A percentile compares a stretch with the other conserved stretches of the same genome.
Conservation (phyloP, 2,797 vertebrate species). For the Dryobates pubescens region DNA sequence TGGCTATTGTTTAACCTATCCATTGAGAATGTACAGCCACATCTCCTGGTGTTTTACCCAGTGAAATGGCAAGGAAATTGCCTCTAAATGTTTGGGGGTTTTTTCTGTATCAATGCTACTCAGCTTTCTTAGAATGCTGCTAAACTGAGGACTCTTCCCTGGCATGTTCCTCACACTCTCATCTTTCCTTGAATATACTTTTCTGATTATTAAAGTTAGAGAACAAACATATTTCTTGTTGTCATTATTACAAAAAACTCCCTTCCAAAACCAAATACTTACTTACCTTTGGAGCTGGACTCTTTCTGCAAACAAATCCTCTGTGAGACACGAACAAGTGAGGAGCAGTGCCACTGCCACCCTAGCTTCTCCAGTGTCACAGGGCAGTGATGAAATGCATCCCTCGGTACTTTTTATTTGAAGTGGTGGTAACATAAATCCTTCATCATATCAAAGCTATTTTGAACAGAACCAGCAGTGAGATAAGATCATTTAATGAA, state of each 20-base stretch:
- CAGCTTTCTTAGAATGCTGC: constrained; percentile 58
- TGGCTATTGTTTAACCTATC: not conserved
- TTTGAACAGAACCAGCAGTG: constrained; percentile 73
- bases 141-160: constrained; percentile 55
- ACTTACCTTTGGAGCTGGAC: constrained; percentile 72
- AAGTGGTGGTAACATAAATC: constrained; percentile 76
- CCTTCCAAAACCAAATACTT: not conserved
- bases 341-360: constrained; percentile 29
- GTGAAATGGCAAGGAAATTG: constrained; percentile 10
- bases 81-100: constrained; percentile 24
- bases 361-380: constrained; percentile 52
- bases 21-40: not conserved
- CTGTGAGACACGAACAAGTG: constrained; percentile 34
- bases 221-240: not conserved
- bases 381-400: constrained; percentile 66
- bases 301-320: constrained; percentile 56
- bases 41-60: not conserved
- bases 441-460: constrained; percentile 76
- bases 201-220: constrained; percentile 7
- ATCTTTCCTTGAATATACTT: constrained; percentile 20
- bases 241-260: not conserved
- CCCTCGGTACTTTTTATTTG: constrained; percentile 78
- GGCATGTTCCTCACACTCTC: constrained; percentile 36
- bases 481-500: constrained; percentile 79
- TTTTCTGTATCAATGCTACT: constrained; percentile 45